A percentile compares a stretch with the other conserved stretches of the same genome.
phyloP scores from a whole-genome alignment of 2,888 invertebrate genomes.

The Tanypteryx hageni region DNA sequence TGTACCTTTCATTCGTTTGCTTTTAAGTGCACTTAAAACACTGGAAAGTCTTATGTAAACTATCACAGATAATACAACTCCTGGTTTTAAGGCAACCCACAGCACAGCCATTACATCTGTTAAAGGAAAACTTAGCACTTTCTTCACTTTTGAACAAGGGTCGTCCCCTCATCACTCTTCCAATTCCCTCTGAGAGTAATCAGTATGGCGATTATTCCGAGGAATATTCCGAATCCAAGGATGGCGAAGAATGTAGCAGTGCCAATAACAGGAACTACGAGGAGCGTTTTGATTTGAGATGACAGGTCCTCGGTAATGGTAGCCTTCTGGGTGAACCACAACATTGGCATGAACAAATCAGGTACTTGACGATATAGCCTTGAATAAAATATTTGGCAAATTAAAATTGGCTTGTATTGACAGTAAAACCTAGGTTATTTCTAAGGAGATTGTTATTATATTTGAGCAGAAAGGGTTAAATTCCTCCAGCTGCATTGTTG shows the following conservation, averaged over 20 bases:
- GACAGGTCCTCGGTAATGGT: slow-evolving; percentile 79
- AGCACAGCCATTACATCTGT: slow-evolving; percentile 27
- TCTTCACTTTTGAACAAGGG: neutral
- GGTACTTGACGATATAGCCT: slow-evolving; percentile 79
- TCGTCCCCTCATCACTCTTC: slow-evolving; percentile 11
- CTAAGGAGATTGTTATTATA: too few species aligned
- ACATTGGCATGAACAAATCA: slow-evolving; percentile 81
- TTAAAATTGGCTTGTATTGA: neutral
- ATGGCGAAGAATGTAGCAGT: slow-evolving; percentile 74
- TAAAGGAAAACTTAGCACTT: neutral
- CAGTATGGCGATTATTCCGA: slow-evolving; percentile 71
- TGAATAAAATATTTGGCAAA: slow-evolving; percentile 39
- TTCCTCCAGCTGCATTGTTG: too few species aligned
- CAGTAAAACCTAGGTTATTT: too few species aligned
- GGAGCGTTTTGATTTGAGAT: slow-evolving; percentile 76
- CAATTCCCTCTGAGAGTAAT: slow-evolving; percentile 42
- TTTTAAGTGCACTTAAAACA: slow-evolving; percentile 37
- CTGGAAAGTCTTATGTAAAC: slow-evolving; percentile 1
- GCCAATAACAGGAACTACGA: slow-evolving; percentile 78
- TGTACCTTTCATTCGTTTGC: neutral
- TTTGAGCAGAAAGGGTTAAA: too few species aligned
- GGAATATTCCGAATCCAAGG: slow-evolving; percentile 75
- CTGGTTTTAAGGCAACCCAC: slow-evolving; percentile 1
- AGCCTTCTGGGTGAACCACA: slow-evolving; percentile 87
- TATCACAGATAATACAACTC: slow-evolving; percentile 55